Conservation (phyloP, 1,140 invertebrate species). For the Trichoplusia ni region DNA sequence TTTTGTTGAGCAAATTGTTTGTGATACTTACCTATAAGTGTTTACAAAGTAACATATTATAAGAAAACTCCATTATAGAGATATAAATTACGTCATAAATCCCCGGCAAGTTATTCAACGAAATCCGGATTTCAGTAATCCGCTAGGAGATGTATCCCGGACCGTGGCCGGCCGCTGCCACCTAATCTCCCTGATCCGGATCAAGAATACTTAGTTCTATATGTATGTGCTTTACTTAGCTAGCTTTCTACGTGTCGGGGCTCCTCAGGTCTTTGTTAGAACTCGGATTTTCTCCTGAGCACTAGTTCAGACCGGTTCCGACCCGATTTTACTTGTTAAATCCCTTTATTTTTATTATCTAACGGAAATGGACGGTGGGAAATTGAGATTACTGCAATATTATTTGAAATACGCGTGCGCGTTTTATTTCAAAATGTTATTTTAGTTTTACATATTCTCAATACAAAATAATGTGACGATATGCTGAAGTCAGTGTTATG, state of each 20-base stretch:
- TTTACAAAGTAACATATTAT: constrained; percentile 1
- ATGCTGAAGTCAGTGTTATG: neutral
- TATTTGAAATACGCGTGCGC: neutral
- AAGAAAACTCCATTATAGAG: constrained; percentile 42
- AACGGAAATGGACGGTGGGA: constrained; percentile 4
- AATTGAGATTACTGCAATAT: constrained; percentile 1
- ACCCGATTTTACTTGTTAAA: constrained; percentile 27
- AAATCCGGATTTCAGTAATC: constrained; percentile 73
- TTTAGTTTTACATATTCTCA: neutral
- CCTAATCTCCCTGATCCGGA: constrained; percentile 70
- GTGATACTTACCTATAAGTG: too few species aligned
- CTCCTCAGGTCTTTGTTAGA: constrained; percentile 48
- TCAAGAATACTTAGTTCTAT: constrained; percentile 56
- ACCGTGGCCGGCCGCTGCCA: constrained; percentile 60
- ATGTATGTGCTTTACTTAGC: constrained; percentile 45
- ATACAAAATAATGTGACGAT: neutral
- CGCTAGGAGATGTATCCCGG: constrained; percentile 66
- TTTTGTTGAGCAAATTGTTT: too few species aligned
- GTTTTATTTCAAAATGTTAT: neutral
- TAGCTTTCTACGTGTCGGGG: constrained; percentile 33
- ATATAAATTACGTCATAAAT: constrained; percentile 54
- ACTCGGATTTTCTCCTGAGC: constrained; percentile 26
- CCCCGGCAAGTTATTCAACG: constrained; percentile 65
- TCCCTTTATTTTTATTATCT: constrained; percentile 25
- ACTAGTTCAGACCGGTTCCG: constrained; percentile 29